Percentiles rank a stretch among this genome's conserved stretches.
Evolutionary conservation across 2,797 vertebrate genomes (phyloP).

Genomic region (Sciurus carolinensis): DNA sequence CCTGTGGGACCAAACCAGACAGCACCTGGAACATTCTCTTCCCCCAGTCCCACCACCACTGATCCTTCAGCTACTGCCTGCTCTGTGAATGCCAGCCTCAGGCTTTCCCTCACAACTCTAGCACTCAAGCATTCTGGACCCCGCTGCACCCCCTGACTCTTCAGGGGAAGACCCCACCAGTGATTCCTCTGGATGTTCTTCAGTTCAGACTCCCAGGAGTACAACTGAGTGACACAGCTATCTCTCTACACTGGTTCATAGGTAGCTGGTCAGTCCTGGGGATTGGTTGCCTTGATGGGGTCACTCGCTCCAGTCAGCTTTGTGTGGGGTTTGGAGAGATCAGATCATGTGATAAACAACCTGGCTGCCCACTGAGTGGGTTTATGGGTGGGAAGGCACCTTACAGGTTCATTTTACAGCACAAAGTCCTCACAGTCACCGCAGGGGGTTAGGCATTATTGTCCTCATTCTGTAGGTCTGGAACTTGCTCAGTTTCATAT

Average conservation of each 20-base stretch:
- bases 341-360: background rate
- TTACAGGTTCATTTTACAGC: background rate
- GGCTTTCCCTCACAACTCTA: background rate
- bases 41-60: background rate
- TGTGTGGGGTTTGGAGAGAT: background rate
- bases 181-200: background rate
- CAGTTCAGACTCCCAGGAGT: background rate
- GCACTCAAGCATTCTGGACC: background rate
- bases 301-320: background rate
- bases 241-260: background rate
- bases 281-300: background rate
- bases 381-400: background rate
- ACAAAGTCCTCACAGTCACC: background rate
- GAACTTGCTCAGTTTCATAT: background rate
- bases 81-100: background rate
- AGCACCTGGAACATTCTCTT: background rate
- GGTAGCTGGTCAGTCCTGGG: background rate
- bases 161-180: background rate
- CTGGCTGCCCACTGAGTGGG: background rate
- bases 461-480: background rate
- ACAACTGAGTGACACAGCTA: background rate
- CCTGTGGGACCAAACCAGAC: background rate
- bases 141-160: background rate
- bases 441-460: accelerated
- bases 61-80: background rate